Evolutionary conservation across 2,888 invertebrate genomes (phyloP).

Genomic region (Diadegma fenestrale): DNA sequence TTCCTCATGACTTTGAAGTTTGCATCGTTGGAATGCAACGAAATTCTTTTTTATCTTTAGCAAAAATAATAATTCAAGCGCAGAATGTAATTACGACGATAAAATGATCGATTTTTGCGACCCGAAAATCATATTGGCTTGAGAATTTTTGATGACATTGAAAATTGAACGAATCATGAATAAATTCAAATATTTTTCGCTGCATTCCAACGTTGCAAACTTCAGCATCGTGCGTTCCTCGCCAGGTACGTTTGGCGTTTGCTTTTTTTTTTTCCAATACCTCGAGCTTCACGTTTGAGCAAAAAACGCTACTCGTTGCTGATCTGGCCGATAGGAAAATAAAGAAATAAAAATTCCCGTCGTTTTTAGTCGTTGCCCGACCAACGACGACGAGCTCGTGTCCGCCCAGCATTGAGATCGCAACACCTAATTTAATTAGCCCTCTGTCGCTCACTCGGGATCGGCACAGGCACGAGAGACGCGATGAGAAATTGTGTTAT

Average conservation of each 20-base stretch:
- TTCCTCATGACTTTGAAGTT: too few relatives aligned
- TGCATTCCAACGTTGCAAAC: too few relatives aligned
- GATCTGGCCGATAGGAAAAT: slow-evolving; percentile 17
- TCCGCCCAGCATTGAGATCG: slow-evolving; percentile 60
- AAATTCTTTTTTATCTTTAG: too few relatives aligned
- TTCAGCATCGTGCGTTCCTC: too few relatives aligned
- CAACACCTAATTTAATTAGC: slow-evolving; percentile 70
- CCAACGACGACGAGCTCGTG: slow-evolving; percentile 4
- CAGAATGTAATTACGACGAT: too few relatives aligned
- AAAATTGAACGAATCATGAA: too few relatives aligned
- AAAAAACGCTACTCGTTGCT: background rate
- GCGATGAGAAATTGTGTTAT: slow-evolving; percentile 19
- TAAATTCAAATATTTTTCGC: too few relatives aligned
- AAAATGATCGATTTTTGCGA: too few relatives aligned
- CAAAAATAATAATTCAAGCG: too few relatives aligned
- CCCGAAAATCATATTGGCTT: too few relatives aligned
- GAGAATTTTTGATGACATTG: too few relatives aligned
- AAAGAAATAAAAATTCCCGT: background rate
- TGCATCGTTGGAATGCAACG: too few relatives aligned
- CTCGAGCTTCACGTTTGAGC: background rate
- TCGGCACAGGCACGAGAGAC: slow-evolving; percentile 42
- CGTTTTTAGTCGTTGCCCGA: background rate
- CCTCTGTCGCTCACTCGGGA: slow-evolving; percentile 34
- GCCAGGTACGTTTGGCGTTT: background rate
- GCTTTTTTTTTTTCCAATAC: slow-evolving; percentile 9